Conservation (phyloP, 2,797 vertebrate genomes). For the Malurus leucopterus region DNA sequence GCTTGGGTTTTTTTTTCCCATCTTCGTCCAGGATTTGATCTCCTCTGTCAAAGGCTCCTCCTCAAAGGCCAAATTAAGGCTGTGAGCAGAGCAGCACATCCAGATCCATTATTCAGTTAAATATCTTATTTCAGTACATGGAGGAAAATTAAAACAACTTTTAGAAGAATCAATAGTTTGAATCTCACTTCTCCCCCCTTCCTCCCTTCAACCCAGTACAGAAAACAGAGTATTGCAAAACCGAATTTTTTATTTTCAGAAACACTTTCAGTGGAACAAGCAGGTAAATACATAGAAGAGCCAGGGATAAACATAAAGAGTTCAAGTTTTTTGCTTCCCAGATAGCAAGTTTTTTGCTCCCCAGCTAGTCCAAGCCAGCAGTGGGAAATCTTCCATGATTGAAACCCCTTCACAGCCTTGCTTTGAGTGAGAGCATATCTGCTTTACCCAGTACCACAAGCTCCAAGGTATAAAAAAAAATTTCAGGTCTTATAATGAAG, state of each 20-base stretch:
- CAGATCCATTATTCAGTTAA: neutral
- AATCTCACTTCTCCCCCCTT: neutral
- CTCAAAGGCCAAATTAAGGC: neutral
- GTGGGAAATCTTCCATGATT: neutral
- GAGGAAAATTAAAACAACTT: neutral
- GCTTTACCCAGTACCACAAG: conserved; percentile 44
- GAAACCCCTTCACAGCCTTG: neutral
- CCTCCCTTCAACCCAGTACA: accelerated
- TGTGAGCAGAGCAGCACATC: neutral
- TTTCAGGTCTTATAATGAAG: conserved; percentile 48
- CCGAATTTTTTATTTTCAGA: neutral
- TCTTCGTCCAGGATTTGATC: neutral
- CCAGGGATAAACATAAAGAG: neutral
- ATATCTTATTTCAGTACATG: neutral
- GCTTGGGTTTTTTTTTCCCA: accelerated
- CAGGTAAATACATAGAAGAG: neutral
- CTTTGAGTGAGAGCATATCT: conserved; percentile 27
- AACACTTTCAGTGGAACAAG: neutral
- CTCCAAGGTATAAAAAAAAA: neutral
- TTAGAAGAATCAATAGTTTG: neutral
- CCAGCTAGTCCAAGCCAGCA: neutral
- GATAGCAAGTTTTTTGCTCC: neutral
- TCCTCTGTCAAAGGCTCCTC: neutral
- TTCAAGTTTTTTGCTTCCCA: neutral
- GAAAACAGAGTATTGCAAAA: neutral